These are phyloP conservation scores for Parnassius smintheus DNA, from an alignment of 2,888 invertebrate genomes.

Conservation along the genomic window DNA sequence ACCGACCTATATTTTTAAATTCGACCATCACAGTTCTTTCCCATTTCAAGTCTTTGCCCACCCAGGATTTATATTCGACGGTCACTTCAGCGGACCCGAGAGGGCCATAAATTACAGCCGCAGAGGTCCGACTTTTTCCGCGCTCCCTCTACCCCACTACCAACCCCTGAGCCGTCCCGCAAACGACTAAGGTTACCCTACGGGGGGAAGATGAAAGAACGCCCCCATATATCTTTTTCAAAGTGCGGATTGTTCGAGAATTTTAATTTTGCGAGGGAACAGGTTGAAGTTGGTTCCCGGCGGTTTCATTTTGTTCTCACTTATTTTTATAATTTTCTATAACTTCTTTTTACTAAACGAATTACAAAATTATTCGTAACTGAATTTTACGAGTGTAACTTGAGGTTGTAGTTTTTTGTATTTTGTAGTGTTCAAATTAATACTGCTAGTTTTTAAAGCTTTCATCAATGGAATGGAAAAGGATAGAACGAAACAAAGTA, in stretches of 20 bases:
- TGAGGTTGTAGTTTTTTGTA: too few species aligned
- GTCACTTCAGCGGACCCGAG: conserved; percentile 76
- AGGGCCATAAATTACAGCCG: conserved; percentile 76
- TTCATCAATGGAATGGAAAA: too few species aligned
- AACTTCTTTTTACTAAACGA: background rate
- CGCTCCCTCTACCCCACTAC: conserved; percentile 44
- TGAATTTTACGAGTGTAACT: too few species aligned
- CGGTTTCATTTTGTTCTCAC: conserved; percentile 30
- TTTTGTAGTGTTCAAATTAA: too few species aligned
- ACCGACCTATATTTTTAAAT: conserved; percentile 27
- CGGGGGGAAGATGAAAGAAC: conserved; percentile 77
- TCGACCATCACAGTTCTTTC: conserved; percentile 49
- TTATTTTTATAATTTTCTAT: conserved; percentile 17
- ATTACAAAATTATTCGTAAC: background rate
- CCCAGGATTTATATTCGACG: conserved; percentile 77
- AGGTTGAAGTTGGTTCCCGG: conserved; percentile 33
- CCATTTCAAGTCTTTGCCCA: conserved; percentile 68
- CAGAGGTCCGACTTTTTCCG: conserved; percentile 55
- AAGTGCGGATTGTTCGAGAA: conserved; percentile 76
- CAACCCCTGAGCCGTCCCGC: conserved; percentile 49
- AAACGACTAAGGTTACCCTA: conserved; percentile 73
- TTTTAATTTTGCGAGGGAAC: conserved; percentile 71
- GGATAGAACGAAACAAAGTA: too few species aligned
- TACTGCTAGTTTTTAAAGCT: too few species aligned
- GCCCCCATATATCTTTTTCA: conserved; percentile 78